These are phyloP conservation scores for Lepidurus arcticus DNA, from an alignment of 1,140 invertebrate genomes.

Conservation along the genomic window DNA sequence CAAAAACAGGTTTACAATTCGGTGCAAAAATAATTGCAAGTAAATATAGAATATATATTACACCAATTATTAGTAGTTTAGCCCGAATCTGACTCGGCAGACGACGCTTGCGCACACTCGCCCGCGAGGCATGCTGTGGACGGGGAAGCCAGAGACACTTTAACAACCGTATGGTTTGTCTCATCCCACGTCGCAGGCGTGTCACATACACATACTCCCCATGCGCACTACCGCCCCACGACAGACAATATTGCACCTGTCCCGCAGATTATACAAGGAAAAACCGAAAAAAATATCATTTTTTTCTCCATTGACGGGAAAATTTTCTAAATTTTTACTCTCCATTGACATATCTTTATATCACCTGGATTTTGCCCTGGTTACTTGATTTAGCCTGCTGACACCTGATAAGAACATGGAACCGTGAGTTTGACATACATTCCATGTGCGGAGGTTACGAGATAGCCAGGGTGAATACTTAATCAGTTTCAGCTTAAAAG, in stretches of 20 bases:
- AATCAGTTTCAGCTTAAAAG: neutral
- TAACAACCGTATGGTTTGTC: slow-evolving; percentile 7
- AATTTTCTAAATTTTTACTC: neutral
- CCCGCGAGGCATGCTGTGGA: too few relatives aligned
- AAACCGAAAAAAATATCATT: neutral
- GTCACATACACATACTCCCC: slow-evolving; percentile 1
- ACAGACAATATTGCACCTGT: neutral
- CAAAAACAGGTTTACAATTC: neutral
- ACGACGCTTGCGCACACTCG: neutral
- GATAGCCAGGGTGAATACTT: neutral
- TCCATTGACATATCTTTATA: neutral
- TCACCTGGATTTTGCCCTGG: neutral
- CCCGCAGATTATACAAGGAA: neutral
- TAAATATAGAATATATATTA: too few relatives aligned
- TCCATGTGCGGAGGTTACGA: neutral
- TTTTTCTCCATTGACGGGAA: neutral
- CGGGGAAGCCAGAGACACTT: neutral
- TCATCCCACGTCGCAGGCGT: slow-evolving; percentile 6
- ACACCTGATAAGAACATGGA: slow-evolving; percentile 16
- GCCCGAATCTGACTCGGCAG: neutral
- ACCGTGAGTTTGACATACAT: neutral
- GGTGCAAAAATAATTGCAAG: too few relatives aligned
- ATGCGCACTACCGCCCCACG: neutral
- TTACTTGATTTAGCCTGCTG: neutral
- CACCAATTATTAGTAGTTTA: too few relatives aligned